Evolutionary conservation across 2,113 vertebrate species (phyloP).

Genomic region (Eleginops maclovinus): DNA sequence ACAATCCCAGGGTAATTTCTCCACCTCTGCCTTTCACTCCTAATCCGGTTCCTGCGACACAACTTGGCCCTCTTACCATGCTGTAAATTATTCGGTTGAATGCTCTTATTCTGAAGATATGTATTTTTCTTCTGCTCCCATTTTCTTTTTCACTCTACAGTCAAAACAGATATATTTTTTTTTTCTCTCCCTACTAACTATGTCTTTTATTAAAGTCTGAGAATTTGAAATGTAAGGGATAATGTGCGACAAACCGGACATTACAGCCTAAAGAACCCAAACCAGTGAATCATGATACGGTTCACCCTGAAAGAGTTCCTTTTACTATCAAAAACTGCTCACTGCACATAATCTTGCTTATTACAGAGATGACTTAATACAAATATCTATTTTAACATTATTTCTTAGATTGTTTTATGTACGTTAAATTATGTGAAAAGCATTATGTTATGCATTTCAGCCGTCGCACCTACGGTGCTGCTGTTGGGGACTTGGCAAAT

Average conservation of each 20-base stretch:
- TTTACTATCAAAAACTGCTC: no score
- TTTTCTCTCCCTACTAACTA: neutral
- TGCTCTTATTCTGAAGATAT: slow-evolving; percentile 15
- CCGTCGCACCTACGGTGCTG: neutral
- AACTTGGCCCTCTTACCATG: slow-evolving; percentile 6
- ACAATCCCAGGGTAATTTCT: slow-evolving; percentile 71
- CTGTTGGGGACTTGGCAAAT: neutral
- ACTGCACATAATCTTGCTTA: no score
- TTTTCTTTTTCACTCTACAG: neutral
- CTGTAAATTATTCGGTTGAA: slow-evolving; percentile 25
- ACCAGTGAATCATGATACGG: no score
- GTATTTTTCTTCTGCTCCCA: neutral
- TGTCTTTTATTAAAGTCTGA: neutral
- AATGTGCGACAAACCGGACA: no score
- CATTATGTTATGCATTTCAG: no score
- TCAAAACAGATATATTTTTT: neutral
- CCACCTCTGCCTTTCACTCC: slow-evolving; percentile 48
- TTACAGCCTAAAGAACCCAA: no score
- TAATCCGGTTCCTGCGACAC: slow-evolving; percentile 55
- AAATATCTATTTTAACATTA: no score
- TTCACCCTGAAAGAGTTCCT: no score
- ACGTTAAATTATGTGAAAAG: no score
- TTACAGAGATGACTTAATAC: no score
- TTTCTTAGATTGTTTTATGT: no score
- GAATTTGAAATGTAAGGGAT: neutral